These are phyloP conservation scores for Netelia inedita DNA, from an alignment of 2,888 invertebrate genomes.

Conservation along the genomic window DNA sequence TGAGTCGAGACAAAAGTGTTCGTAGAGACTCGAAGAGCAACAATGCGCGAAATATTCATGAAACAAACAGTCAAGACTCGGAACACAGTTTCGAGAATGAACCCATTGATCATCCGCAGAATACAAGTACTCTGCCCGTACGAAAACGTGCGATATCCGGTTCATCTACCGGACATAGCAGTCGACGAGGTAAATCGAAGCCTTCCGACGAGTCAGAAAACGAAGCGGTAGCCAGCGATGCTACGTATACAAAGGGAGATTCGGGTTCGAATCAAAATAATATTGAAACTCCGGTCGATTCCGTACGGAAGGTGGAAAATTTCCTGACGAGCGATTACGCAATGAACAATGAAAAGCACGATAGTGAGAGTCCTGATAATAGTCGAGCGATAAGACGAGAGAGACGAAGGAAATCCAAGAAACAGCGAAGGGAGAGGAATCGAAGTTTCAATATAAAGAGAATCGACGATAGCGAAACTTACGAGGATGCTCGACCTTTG, in stretches of 20 bases:
- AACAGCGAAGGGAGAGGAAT: slow-evolving; percentile 36
- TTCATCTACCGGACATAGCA: slow-evolving; percentile 53
- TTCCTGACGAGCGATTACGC: slow-evolving; percentile 42
- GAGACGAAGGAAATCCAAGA: slow-evolving; percentile 53
- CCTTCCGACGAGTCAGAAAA: slow-evolving; percentile 61
- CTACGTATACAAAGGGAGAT: slow-evolving; percentile 46
- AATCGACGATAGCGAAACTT: slow-evolving; percentile 44
- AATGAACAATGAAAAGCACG: slow-evolving; percentile 23
- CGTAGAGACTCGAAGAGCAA: slow-evolving; percentile 50
- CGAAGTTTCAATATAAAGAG: not conserved
- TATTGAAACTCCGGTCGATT: slow-evolving; percentile 17
- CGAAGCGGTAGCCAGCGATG: slow-evolving; percentile 46
- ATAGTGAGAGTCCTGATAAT: slow-evolving; percentile 36
- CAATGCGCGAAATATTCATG: slow-evolving; percentile 21
- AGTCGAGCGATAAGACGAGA: not conserved
- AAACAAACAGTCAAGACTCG: slow-evolving; percentile 30
- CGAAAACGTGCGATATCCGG: slow-evolving; percentile 40
- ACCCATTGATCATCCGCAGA: slow-evolving; percentile 23
- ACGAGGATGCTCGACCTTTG: slow-evolving; percentile 59
- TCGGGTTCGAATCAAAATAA: slow-evolving; percentile 20
- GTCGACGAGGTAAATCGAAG: slow-evolving; percentile 36
- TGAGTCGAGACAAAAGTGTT: slow-evolving; percentile 58
- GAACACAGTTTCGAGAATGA: slow-evolving; percentile 54
- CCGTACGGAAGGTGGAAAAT: slow-evolving; percentile 58
- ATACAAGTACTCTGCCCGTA: slow-evolving; percentile 27